Evolutionary conservation across 2,797 vertebrate genomes (phyloP).

Genomic region (Heliangelus exortis): DNA sequence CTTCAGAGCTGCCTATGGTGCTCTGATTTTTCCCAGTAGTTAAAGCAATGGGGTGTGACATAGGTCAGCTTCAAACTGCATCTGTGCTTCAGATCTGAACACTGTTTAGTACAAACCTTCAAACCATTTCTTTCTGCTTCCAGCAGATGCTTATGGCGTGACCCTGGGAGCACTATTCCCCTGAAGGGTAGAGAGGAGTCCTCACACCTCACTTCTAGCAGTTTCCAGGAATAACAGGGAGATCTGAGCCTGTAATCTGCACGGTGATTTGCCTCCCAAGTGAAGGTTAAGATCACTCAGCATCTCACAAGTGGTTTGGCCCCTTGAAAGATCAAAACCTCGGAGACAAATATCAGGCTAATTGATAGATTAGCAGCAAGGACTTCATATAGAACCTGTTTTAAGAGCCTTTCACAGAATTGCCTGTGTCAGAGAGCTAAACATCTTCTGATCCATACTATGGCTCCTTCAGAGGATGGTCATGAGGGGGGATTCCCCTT

Average conservation of each 20-base stretch:
- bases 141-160: not conserved
- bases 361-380: not conserved
- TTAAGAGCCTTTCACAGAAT: not conserved
- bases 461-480: not conserved
- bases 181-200: not conserved
- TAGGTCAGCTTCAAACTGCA: not conserved
- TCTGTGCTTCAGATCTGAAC: not conserved
- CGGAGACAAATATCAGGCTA: not conserved
- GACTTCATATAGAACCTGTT: not conserved
- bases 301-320: not conserved
- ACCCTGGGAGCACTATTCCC: not conserved
- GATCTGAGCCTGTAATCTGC: not conserved
- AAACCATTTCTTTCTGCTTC: not conserved
- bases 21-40: not conserved
- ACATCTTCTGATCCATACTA: accelerated
- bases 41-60: not conserved
- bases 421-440: not conserved
- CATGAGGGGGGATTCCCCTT: not conserved
- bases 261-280: not conserved
- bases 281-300: not conserved
- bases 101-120: not conserved
- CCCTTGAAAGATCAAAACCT: not conserved
- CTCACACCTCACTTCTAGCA: not conserved
- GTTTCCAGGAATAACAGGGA: not conserved
- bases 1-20: not conserved